Evolutionary conservation across 2,888 invertebrate genomes (phyloP).

Genomic region (Ethmia dodecea): DNA sequence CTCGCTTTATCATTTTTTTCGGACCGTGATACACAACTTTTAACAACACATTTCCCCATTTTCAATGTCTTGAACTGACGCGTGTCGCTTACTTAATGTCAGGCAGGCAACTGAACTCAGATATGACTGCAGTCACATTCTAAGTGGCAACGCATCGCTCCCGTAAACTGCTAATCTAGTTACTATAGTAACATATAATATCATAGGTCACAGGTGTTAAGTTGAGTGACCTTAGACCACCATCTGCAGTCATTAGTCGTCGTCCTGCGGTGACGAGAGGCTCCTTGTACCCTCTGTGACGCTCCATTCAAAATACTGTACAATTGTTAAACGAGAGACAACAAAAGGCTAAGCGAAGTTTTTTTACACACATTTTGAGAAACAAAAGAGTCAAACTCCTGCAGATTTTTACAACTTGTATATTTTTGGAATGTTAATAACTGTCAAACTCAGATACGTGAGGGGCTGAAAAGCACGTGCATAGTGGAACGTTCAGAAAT

Average conservation of each 20-base stretch:
- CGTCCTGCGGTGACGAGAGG: slow-evolving; percentile 43
- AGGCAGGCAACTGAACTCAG: too few species aligned
- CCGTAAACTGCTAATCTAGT: too few species aligned
- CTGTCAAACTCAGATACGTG: slow-evolving; percentile 16
- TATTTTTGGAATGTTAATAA: not conserved
- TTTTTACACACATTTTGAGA: slow-evolving; percentile 11
- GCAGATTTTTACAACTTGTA: not conserved
- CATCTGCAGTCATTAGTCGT: slow-evolving; percentile 40
- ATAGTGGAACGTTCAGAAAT: slow-evolving; percentile 21
- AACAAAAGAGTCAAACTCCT: slow-evolving; percentile 10
- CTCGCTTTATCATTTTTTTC: too few species aligned
- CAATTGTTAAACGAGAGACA: slow-evolving; percentile 44
- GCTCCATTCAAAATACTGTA: slow-evolving; percentile 29
- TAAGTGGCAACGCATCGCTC: too few species aligned
- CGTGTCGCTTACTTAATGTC: too few species aligned
- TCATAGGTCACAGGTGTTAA: too few species aligned
- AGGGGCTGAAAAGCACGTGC: slow-evolving; percentile 22
- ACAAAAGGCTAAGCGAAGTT: slow-evolving; percentile 20
- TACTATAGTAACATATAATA: too few species aligned
- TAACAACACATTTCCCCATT: too few species aligned
- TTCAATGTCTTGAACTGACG: too few species aligned
- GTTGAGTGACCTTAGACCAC: slow-evolving; percentile 42
- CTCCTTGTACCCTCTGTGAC: slow-evolving; percentile 29
- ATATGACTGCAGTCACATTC: too few species aligned
- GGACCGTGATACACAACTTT: too few species aligned